Base-by-base conservation (phyloP, 1,140 invertebrate genomes). In the Scaptodrosophila lebanonensis region DNA sequence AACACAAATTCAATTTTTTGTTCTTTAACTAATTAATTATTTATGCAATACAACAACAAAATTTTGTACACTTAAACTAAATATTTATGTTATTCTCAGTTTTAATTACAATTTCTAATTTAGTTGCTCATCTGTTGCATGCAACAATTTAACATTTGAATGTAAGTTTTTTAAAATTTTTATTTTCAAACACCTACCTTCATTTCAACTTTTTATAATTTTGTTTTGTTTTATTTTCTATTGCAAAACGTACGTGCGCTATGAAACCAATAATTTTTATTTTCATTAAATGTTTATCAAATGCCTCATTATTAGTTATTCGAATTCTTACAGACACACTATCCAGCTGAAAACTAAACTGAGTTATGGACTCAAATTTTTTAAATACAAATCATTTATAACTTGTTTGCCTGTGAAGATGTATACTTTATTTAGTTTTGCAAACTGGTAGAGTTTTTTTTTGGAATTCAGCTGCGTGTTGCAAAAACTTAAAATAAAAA, bases 191-290 rank as follows among this genome's bases (percentile, higher is more conserved):
- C 76, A 83, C 63, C 76, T 82, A 82, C 76, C 69, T 73, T 82
- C 66, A 83, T 68, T 83, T 71, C 71, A 83, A 66, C 70, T 51
- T 54, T 63, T 68, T 49, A 56, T 20, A 11, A 36, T 27, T 43
- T 66, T 71, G 35, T 32, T 57, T 66, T 66, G 35, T 40, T 50
- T 50, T 40, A 32, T 59, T 76, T 67, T 66, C 56, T 67, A 56
- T 66, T 85, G 77, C 70, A 85, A 85, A 85, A 85, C 73, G 83
- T 86, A 86, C 83, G 83, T 85, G 84, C 79, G 75, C 84, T 85
- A 86, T 86, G 84, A 86, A 86, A 86, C 84, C 84, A 86, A 86
- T 86, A 85, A 83, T 72, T 63, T 61, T 66, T 72, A 69, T 71
- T 68, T 66, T 71, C 40, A 17, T 52, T 18, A 51, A 83, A 59